Evolutionary conservation across 37 sponge, comb jelly and placozoan genomes (phyloP).

Genomic region (Halisarca cf. caerulea): DNA sequence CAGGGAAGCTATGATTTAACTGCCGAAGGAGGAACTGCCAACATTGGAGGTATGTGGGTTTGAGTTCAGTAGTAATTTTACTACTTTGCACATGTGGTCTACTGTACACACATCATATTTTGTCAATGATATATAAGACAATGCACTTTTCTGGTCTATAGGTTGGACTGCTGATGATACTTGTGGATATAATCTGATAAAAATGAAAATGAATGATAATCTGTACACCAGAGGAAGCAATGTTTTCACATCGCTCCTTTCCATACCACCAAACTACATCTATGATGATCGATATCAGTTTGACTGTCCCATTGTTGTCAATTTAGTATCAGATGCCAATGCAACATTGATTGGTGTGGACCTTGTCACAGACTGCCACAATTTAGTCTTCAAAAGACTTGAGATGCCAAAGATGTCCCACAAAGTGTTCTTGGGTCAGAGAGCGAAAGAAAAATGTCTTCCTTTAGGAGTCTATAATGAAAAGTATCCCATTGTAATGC

Average conservation of each 20-base stretch:
- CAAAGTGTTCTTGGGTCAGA: background rate
- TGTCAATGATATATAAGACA: too few relatives aligned
- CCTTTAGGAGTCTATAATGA: background rate
- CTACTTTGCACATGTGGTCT: too few relatives aligned
- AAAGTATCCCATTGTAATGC: background rate
- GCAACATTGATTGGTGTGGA: background rate
- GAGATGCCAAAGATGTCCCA: background rate
- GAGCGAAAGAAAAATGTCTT: background rate
- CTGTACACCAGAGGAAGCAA: background rate
- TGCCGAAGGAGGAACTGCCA: too few relatives aligned
- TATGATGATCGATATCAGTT: conserved; percentile 16
- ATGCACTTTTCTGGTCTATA: too few relatives aligned
- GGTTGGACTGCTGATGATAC: background rate
- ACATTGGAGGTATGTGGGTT: too few relatives aligned
- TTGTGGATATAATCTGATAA: background rate
- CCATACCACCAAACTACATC: conserved; percentile 3
- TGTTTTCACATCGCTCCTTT: background rate
- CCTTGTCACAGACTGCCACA: background rate
- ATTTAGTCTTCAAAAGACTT: background rate
- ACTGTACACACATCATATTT: too few relatives aligned
- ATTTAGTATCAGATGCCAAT: background rate
- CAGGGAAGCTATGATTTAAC: too few relatives aligned
- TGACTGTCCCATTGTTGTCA: background rate
- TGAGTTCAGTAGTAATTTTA: too few relatives aligned
- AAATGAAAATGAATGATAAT: background rate